Conservation (phyloP, 2,888 invertebrate genomes). For the Meloe dianella region DNA sequence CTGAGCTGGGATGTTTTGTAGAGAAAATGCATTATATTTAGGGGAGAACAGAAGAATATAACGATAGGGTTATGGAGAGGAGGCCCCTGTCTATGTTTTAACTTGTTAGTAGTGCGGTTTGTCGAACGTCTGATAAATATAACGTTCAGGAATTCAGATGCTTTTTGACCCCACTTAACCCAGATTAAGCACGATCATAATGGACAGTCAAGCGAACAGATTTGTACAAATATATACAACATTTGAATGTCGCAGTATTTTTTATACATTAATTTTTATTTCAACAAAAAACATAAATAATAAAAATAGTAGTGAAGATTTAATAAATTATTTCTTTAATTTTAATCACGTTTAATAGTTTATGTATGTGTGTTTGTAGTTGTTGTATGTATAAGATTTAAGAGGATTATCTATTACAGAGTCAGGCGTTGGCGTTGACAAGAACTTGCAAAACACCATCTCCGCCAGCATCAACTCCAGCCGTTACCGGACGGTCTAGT, state of each 20-base stretch:
- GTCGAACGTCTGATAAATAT: conserved; percentile 43
- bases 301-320: background rate
- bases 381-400: conserved; percentile 7
- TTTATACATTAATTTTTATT: background rate
- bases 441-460: conserved; percentile 60
- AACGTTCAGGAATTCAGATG: conserved; percentile 72
- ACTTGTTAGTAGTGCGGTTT: conserved; percentile 30
- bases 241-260: conserved; percentile 5
- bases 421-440: conserved; percentile 71
- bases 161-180: conserved; percentile 78
- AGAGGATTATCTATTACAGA: conserved; percentile 59
- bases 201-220: conserved; percentile 52
- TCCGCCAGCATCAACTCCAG: conserved; percentile 49
- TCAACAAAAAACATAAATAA: background rate
- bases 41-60: conserved; percentile 51
- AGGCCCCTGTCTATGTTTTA: conserved; percentile 30
- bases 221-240: conserved; percentile 37
- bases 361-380: background rate
- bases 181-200: conserved; percentile 67
- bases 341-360: background rate
- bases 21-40: conserved; percentile 46
- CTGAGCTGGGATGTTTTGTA: conserved; percentile 39
- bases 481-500: conserved; percentile 55
- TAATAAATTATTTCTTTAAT: background rate
- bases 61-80: conserved; percentile 52